A percentile compares a stretch with the other conserved stretches of the same genome.
phyloP scores from a whole-genome alignment of 1,140 invertebrate species.

The Caenorhabditis latens region DNA sequence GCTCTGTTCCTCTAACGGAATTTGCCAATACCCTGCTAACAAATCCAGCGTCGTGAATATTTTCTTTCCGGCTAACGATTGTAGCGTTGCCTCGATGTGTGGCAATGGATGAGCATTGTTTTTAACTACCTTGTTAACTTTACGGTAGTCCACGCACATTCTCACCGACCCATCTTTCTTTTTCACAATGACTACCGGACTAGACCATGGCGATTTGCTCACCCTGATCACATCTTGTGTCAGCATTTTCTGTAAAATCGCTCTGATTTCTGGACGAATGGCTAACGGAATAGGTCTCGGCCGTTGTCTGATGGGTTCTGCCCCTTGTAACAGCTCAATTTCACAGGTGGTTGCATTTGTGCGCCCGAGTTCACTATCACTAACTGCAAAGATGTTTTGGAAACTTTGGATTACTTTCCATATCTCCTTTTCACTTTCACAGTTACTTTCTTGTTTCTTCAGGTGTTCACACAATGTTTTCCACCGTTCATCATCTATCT shows the following conservation, averaged over 20 bases:
- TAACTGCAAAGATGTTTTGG: conserved; percentile 25
- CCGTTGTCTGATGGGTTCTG: conserved; percentile 30
- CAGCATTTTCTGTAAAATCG: conserved; percentile 15
- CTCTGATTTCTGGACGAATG: neutral
- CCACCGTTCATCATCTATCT: neutral
- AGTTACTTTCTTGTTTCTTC: neutral
- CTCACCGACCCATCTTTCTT: conserved; percentile 80
- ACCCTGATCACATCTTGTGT: conserved; percentile 42
- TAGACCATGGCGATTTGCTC: conserved; percentile 77
- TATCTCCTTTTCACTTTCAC: neutral
- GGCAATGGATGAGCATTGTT: conserved; percentile 80
- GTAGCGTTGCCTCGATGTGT: conserved; percentile 79
- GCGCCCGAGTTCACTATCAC: conserved; percentile 28
- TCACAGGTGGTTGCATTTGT: neutral
- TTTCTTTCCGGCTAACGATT: conserved; percentile 77
- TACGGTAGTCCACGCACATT: conserved; percentile 79
- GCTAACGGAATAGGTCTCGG: conserved; percentile 35
- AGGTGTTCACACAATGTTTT: conserved; percentile 1
- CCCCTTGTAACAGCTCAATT: neutral
- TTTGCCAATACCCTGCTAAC: conserved; percentile 46
- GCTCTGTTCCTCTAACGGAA: conserved; percentile 8
- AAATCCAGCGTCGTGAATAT: conserved; percentile 80
- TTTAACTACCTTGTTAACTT: conserved; percentile 78
- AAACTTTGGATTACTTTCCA: neutral
- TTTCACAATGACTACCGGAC: conserved; percentile 79